These are phyloP conservation scores for Poeciliopsis paucimaculata DNA, from an alignment of 2,797 vertebrate species.

Conservation along the genomic window DNA sequence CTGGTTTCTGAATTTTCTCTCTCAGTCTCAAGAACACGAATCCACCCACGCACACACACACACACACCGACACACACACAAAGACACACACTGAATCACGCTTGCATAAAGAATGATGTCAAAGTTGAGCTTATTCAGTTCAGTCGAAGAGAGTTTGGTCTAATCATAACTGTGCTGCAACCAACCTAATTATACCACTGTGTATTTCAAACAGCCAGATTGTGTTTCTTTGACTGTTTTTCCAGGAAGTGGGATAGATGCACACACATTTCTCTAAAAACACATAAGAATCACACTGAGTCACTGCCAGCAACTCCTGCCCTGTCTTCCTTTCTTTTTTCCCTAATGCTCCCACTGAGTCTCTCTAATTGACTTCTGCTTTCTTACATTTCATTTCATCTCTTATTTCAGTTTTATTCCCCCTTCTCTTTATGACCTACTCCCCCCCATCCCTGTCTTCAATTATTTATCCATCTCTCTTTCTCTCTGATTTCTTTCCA, in stretches of 20 bases:
- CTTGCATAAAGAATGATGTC: background rate
- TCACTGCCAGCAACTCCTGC: conserved; percentile 42
- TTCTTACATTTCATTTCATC: conserved; percentile 79
- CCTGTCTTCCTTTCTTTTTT: conserved; percentile 54
- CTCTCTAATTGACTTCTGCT: conserved; percentile 76
- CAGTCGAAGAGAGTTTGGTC: conserved; percentile 2
- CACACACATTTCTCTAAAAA: conserved; percentile 32
- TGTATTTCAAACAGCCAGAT: conserved; percentile 61
- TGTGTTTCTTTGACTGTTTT: conserved; percentile 48
- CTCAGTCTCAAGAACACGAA: background rate
- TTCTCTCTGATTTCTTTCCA: conserved; percentile 75
- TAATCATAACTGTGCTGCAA: conserved; percentile 48
- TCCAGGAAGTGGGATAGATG: conserved; percentile 39
- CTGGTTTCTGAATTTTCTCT: background rate
- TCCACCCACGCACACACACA: background rate
- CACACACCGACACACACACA: background rate
- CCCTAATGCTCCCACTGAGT: conserved; percentile 62
- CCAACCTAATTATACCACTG: conserved; percentile 55
- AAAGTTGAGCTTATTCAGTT: conserved; percentile 28
- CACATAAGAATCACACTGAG: conserved; percentile 28
- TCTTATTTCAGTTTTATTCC: conserved; percentile 78
- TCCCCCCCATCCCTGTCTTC: conserved; percentile 58
- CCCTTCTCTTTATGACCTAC: conserved; percentile 68
- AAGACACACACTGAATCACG: background rate
- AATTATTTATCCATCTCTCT: conserved; percentile 77